Percentiles rank a stretch among this genome's conserved stretches.
Conservation (phyloP, 2,113 vertebrate genomes). For the Sebastes fasciatus region DNA sequence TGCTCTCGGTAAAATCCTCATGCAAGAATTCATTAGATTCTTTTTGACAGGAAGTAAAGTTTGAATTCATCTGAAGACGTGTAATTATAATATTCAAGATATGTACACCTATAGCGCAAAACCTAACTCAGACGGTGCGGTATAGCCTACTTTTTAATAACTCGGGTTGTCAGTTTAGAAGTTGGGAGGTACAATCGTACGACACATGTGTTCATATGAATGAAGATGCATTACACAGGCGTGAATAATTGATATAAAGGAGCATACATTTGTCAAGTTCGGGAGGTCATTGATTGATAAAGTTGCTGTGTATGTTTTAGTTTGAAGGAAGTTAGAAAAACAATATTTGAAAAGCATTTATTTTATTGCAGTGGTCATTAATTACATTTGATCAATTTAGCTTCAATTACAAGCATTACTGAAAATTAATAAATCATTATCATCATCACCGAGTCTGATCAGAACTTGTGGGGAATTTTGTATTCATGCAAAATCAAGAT, state of each 20-base stretch:
- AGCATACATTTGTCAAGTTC: constrained; percentile 45
- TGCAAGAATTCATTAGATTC: constrained; percentile 79
- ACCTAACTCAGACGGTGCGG: constrained; percentile 42
- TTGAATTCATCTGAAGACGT: constrained; percentile 76
- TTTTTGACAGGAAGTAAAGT: constrained; percentile 79
- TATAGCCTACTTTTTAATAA: constrained; percentile 49
- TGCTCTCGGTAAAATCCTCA: constrained; percentile 77
- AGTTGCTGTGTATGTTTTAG: constrained; percentile 40
- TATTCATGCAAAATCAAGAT: constrained; percentile 71
- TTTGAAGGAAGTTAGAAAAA: constrained; percentile 18
- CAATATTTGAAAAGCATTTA: constrained; percentile 5
- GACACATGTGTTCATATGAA: constrained; percentile 42
- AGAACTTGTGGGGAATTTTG: constrained; percentile 63
- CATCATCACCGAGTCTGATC: constrained; percentile 51
- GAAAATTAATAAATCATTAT: constrained; percentile 59
- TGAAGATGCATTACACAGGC: constrained; percentile 56
- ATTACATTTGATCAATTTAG: constrained; percentile 26
- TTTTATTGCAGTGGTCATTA: constrained; percentile 5
- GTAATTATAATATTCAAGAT: constrained; percentile 78
- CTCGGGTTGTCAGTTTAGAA: constrained; percentile 39
- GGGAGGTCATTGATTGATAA: constrained; percentile 49
- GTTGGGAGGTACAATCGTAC: constrained; percentile 48
- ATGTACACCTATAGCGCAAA: constrained; percentile 74
- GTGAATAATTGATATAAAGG: constrained; percentile 67
- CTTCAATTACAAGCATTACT: constrained; percentile 36